Evolutionary conservation across 2,797 vertebrate genomes (phyloP).

Genomic region (Champsocephalus gunnari): DNA sequence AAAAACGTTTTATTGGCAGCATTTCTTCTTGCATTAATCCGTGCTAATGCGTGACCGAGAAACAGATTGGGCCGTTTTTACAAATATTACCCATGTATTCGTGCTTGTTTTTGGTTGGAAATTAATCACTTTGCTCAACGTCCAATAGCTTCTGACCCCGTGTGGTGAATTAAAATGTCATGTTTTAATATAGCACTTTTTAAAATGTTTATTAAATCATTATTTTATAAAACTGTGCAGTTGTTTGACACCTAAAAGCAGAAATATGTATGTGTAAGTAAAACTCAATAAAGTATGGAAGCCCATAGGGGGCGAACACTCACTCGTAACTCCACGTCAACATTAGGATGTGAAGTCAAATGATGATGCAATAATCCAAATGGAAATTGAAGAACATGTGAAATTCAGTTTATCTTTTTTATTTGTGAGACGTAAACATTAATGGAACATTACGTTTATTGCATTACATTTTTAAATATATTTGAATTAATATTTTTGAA

Average conservation of each 20-base stretch:
- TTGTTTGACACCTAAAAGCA: background rate
- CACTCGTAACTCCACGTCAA: too few species aligned
- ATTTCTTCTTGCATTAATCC: background rate
- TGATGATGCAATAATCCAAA: too few species aligned
- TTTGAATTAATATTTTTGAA: too few species aligned
- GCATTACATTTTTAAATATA: too few species aligned
- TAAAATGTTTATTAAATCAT: background rate
- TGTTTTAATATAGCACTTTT: background rate
- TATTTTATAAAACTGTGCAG: background rate
- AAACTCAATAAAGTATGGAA: too few species aligned
- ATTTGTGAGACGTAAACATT: too few species aligned
- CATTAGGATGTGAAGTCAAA: too few species aligned
- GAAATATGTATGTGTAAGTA: background rate
- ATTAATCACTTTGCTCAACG: background rate
- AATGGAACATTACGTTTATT: too few species aligned
- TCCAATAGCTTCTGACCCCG: background rate
- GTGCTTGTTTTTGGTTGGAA: background rate
- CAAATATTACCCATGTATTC: background rate
- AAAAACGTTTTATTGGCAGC: conserved; percentile 5
- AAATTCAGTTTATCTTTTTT: too few species aligned
- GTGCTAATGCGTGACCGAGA: background rate
- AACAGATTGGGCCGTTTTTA: background rate
- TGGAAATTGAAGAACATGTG: too few species aligned
- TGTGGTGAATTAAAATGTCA: background rate
- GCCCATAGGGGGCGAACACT: too few species aligned